phyloP scores from a whole-genome alignment of 2,888 invertebrate genomes.

The Calameuta filiformis region DNA sequence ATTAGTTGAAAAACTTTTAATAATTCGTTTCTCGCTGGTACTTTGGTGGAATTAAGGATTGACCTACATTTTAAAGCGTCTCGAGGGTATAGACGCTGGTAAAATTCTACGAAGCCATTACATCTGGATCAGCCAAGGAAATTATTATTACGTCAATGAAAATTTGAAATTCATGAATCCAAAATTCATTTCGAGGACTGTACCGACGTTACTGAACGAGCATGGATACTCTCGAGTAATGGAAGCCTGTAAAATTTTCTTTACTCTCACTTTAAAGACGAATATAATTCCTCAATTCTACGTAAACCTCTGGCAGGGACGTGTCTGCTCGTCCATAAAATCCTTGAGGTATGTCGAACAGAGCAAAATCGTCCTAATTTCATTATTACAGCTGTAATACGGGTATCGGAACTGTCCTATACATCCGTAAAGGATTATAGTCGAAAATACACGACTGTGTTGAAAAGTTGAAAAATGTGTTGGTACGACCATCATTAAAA shows the following conservation, averaged over 20 bases:
- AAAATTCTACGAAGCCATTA: not conserved
- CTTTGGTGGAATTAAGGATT: not conserved
- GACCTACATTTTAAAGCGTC: conserved; percentile 4
- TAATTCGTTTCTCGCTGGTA: not conserved
- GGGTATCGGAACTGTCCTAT: not conserved
- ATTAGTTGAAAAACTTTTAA: conserved; percentile 7
- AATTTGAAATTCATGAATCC: not conserved
- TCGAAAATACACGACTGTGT: not conserved
- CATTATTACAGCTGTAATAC: not conserved
- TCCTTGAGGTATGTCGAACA: not conserved
- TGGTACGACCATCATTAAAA: not conserved
- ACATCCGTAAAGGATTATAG: not conserved
- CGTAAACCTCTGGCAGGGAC: not conserved
- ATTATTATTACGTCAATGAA: not conserved
- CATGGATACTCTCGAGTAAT: not conserved
- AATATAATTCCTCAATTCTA: not conserved
- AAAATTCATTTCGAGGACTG: not conserved
- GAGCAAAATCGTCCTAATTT: not conserved
- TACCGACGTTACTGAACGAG: not conserved
- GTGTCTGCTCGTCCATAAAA: not conserved
- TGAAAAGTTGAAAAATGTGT: not conserved
- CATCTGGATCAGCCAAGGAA: not conserved
- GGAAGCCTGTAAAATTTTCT: not conserved
- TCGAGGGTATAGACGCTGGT: not conserved
- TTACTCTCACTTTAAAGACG: not conserved